Evolutionary conservation across 1,140 invertebrate genomes (phyloP).

Genomic region (Bombus confusus): DNA sequence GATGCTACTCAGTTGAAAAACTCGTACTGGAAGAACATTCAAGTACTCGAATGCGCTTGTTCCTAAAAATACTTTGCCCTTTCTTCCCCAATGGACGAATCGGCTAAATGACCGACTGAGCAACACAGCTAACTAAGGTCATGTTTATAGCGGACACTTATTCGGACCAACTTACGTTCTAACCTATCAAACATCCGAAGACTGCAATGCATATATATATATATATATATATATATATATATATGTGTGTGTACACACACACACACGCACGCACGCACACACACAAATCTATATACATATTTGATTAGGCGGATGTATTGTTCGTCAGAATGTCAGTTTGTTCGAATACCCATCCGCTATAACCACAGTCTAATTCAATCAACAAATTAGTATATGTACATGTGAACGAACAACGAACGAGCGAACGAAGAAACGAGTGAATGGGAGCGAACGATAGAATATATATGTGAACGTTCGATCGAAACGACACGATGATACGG

Average conservation of each 20-base stretch:
- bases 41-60: slow-evolving; percentile 89
- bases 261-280: too few species aligned
- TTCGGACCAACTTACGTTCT: too few species aligned
- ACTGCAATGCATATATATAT: too few species aligned
- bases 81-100: background rate
- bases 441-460: background rate
- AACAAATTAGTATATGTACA: background rate
- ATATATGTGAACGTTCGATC: background rate
- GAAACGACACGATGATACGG: background rate
- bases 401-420: background rate
- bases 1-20: slow-evolving; percentile 86
- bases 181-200: too few species aligned
- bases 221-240: too few species aligned
- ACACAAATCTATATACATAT: too few species aligned
- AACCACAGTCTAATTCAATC: too few species aligned
- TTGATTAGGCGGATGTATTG: too few species aligned
- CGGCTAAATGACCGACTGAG: background rate
- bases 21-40: slow-evolving; percentile 88
- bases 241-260: too few species aligned
- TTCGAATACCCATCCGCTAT: too few species aligned
- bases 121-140: background rate
- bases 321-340: too few species aligned
- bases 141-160: too few species aligned
- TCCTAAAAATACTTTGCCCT: slow-evolving; percentile 79
- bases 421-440: background rate